phyloP scores from a whole-genome alignment of 2,113 vertebrate species.

The Carettochelys insculpta region DNA sequence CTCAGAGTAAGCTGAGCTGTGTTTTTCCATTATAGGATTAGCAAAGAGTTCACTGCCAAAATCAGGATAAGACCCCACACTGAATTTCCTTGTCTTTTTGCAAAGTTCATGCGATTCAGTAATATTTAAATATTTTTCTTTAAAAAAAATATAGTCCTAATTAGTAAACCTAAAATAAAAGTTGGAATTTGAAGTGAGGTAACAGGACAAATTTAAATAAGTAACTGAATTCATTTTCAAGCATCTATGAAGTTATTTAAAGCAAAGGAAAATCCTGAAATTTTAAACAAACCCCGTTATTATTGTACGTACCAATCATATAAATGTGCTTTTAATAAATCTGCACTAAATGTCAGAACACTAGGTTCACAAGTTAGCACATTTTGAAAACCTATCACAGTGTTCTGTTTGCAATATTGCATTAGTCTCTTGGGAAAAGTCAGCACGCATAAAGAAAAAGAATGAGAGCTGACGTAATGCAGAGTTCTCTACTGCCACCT shows the following conservation, averaged over 20 bases:
- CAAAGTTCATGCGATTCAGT: not conserved
- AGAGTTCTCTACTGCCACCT: not conserved
- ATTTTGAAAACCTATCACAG: not conserved
- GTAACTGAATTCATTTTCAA: not conserved
- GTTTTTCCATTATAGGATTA: not conserved
- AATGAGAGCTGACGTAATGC: not conserved
- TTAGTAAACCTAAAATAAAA: not conserved
- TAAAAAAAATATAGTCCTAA: not conserved
- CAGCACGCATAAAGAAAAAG: not conserved
- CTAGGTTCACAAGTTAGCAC: not conserved
- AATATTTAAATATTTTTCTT: not conserved
- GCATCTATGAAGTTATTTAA: not conserved
- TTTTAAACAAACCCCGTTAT: not conserved
- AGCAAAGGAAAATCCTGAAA: not conserved
- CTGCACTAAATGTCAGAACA: not conserved
- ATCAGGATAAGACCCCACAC: not conserved
- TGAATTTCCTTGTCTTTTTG: not conserved
- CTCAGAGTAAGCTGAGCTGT: not conserved
- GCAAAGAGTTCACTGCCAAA: not conserved
- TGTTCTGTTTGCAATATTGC: not conserved
- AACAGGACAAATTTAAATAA: not conserved
- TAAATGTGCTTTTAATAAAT: not conserved
- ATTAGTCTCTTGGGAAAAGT: not conserved
- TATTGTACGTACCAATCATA: not conserved
- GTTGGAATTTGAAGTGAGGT: not conserved